phyloP scores from a whole-genome alignment of 2,797 vertebrate genomes.

The Ptychadena robeensis region DNA sequence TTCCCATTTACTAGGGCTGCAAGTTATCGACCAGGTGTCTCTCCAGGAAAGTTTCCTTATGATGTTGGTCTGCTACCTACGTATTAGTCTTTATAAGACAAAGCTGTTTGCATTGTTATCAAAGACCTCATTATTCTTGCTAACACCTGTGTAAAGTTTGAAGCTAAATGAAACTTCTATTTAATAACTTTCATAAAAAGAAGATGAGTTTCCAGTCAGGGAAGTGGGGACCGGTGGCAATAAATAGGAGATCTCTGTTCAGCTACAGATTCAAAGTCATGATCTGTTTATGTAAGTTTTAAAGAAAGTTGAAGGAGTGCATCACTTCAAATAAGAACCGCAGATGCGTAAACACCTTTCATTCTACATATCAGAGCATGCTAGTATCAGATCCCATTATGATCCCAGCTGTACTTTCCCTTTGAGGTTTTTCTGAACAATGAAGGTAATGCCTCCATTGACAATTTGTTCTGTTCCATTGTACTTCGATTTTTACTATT shows the following conservation, averaged over 20 bases:
- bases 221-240: constrained; percentile 1
- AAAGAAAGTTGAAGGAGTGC: constrained; percentile 30
- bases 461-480: background rate
- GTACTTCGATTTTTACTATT: background rate
- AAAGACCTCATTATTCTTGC: constrained; percentile 34
- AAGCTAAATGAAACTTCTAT: constrained; percentile 9
- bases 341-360: constrained; percentile 22
- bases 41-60: constrained; percentile 34
- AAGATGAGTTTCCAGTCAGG: background rate
- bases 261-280: constrained; percentile 6
- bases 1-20: constrained; percentile 28
- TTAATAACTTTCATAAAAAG: constrained; percentile 5
- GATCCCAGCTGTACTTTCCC: constrained; percentile 36
- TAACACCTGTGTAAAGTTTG: constrained; percentile 24
- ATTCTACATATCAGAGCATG: constrained; percentile 17
- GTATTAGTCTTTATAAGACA: constrained; percentile 33
- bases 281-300: constrained; percentile 37
- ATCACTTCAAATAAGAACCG: constrained; percentile 47
- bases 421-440: constrained; percentile 43
- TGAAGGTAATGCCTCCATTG: constrained; percentile 10
- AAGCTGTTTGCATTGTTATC: constrained; percentile 20
- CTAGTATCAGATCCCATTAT: constrained; percentile 26
- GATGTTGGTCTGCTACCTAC: constrained; percentile 41
- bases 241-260: constrained; percentile 11
- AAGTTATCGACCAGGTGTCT: constrained; percentile 37